Evolutionary conservation across 2,888 invertebrate genomes (phyloP).

Genomic region (Catonia carolina): DNA sequence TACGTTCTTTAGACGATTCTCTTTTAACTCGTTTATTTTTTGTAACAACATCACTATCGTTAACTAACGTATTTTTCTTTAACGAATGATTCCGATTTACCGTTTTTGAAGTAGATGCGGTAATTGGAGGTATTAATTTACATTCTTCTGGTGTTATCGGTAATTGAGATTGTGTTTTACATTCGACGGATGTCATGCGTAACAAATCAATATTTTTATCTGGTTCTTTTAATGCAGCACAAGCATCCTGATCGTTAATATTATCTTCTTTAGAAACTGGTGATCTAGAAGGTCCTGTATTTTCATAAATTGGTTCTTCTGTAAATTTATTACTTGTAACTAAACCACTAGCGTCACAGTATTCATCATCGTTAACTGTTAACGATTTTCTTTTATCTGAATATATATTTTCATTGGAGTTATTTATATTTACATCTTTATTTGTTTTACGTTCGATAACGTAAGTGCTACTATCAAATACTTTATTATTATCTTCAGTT

Average conservation of each 20-base stretch:
- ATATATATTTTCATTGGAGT: background rate
- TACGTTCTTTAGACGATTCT: conserved; percentile 6
- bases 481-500: conserved; percentile 1
- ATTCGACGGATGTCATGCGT: conserved; percentile 35
- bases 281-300: conserved; percentile 14
- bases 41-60: background rate
- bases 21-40: conserved; percentile 12
- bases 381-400: conserved; percentile 7
- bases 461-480: background rate
- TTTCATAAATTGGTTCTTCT: conserved; percentile 29
- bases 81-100: conserved; percentile 23
- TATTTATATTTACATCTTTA: too few species aligned
- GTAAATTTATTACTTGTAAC: background rate
- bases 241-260: conserved; percentile 6
- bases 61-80: background rate
- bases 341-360: too few species aligned
- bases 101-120: conserved; percentile 6
- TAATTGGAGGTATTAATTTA: conserved; percentile 10
- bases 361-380: too few species aligned
- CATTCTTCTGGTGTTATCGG: conserved; percentile 33
- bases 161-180: conserved; percentile 30
- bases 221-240: background rate
- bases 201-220: conserved; percentile 29
- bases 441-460: background rate
- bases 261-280: background rate